Evolutionary conservation across 2,888 invertebrate genomes (phyloP), one percentile per base, ranked within the genome.

Genomic region (Lepidocyrtoides sp.): DNA sequence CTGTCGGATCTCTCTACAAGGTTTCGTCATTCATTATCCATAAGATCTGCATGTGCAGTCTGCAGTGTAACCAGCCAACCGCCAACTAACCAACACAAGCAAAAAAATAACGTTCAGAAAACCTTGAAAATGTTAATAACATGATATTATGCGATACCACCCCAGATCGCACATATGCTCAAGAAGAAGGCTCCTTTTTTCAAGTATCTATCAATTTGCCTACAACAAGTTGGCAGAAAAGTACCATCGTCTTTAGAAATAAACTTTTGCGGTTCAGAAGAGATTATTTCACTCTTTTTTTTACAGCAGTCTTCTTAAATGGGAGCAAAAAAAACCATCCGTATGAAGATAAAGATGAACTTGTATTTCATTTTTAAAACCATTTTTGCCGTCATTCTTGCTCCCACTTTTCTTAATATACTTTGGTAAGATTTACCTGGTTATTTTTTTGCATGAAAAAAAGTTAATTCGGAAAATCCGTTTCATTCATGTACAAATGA

Each of bases 61-160:
- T 32, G 17, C 41, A 72, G 66, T 66, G 29, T 29, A 36, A 72
- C 41, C 36, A 44, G 7, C 26, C 23, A 72, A 60, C 60, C 26
- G 23, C 69, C 41, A 41, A 2, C 17, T n/a, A n/a, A n/a, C n/a
- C n/a, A n/a, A n/a, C n/a, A n/a, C n/a, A n/a, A n/a, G n/a, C n/a
- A n/a, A 41, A 41, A 41, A 72, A 36, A 20, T 72, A 72, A 72
- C 69, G n/a, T n/a, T n/a, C n/a, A 41, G 69, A 72, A 41, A 26
- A 41, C 66, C 41, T 63, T 63, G 63, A 63, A 72, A 41, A 41
- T 44, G 69, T 41, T 41, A 41, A 41, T 32, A 17, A 36, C 36
- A 72, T 20, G 69, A 72, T 72, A 20, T 12, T 36, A 72, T 72
- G 36, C 7, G 7, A 36, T 36, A 72, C 69, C 20, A 20, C 17